Base-by-base conservation (phyloP, 2,888 invertebrate species). In the Tachystola acroxantha region DNA sequence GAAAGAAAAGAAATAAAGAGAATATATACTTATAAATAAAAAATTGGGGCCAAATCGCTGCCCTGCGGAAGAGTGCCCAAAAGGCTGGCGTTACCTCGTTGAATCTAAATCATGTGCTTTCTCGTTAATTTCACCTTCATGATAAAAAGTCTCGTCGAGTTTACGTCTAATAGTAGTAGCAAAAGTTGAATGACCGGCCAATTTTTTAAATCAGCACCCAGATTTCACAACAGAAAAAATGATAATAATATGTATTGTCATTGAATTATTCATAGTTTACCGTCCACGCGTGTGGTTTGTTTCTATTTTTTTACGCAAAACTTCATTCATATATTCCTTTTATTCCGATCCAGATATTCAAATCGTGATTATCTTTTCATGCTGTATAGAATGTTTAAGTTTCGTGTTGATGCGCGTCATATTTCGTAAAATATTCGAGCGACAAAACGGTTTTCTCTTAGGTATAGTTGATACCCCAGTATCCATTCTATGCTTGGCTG, bases 181-280 rank as follows among this genome's bases (percentile, higher is more conserved):
- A 27, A 27, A 2, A 58, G 85, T 70, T 80, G 70, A 85, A 79
- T 45, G 85, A 71, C 81, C 84, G 75, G 51, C 78, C 73, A 74
- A 73, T 68, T 71, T 82, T 70, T 79, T 72, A 74, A 61, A 68
- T 65, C 70, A 53, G 60, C 65, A 71, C 75, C 77, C 67, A 78
- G 70, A 73, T 80, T 65, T 73, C 50, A 59, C 69, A 65, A 50
- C 42, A 28, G 56, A 62, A 64, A 71, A 74, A 72, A 78, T 74
- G 63, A 53, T 65, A 73, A 77, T 72, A 46, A 45, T 51, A 69
- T 70, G 53, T 53, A 66, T 58, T 46, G 51, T 43, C 38, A 57
- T 50, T 80, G 70, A 70, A 82, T 82, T 50, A 82, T 78, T 72
- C 70, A 79, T 68, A 58, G 58, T 62, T 61, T 53, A 57, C 49